Evolutionary conservation across 2,113 vertebrate species (phyloP), one percentile per base, ranked within the genome.

Genomic region (Felis chaus): DNA sequence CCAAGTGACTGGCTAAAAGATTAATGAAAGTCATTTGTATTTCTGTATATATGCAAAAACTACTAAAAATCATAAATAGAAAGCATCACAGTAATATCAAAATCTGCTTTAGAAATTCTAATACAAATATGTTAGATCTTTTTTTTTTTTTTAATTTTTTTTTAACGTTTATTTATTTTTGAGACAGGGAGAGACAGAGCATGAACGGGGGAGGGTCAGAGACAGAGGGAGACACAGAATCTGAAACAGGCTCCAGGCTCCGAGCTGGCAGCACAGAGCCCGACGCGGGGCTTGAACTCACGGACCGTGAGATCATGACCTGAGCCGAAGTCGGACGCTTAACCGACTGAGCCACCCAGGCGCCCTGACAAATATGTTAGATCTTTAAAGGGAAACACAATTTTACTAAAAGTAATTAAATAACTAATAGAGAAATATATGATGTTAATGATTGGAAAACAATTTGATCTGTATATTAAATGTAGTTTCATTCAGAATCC

Each of bases 401-500:
- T 36, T 50, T 80, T 82, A 16, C 63, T 91, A 69, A 66, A 66
- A 31, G 15, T 36, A 71, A 68, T 23, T 89, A 76, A 71, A 29
- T 76, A 76, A 7, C 89, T 53, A 94, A 53, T 48, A 83, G 41
- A 85, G 27, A 65, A 90, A 55, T 90, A n/a, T 53, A n/a, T 96
- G 48, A 21, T 93, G 7, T 69, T 86, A 45, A 69, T 79, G 41
- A 39, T 78, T 69, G 7, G 66, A 68, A 82, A 93, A 79, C 36
- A 63, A 1, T 63, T 79, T 78, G 39, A 33, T 65, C 39, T 78
- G 19, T 68, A 73, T 48, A 48, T 55, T 79, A 41, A 91, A 36
- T 61, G 29, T 84, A 31, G 19, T 95, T 80, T 95, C 61, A 91
- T 86, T 86, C 33, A 95, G 36, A 69, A 85, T 85, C 50, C 61